A percentile compares a stretch with the other conserved stretches of the same genome.
Conservation (phyloP, 1,140 invertebrate species). For the Drosophila prosaltans region DNA sequence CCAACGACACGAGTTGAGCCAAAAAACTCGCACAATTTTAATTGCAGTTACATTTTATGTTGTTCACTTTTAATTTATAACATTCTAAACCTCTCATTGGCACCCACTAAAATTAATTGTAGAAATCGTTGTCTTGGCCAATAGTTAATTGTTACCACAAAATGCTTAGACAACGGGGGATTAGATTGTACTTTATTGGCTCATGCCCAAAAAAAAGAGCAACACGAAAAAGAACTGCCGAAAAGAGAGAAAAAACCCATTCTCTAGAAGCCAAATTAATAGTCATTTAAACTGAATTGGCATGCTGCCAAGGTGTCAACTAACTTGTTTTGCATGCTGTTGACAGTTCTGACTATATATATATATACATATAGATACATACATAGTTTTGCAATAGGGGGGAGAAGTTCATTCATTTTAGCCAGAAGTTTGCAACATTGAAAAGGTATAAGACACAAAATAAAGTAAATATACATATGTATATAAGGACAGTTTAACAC, state of each 20-base stretch:
- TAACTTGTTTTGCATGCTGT: constrained; percentile 62
- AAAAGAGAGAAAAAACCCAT: constrained; percentile 19
- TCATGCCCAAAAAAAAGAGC: constrained; percentile 48
- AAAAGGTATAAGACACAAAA: neutral
- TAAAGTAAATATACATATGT: no score
- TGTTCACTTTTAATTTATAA: constrained; percentile 34
- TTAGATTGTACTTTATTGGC: constrained; percentile 54
- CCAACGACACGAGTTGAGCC: neutral
- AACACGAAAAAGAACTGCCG: neutral
- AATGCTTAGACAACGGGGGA: constrained; percentile 29
- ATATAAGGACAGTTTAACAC: no score
- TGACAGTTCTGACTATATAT: constrained; percentile 10
- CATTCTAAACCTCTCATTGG: constrained; percentile 28
- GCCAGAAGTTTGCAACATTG: neutral
- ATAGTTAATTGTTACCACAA: constrained; percentile 61
- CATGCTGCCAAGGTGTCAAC: constrained; percentile 53
- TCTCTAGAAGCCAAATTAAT: constrained; percentile 63
- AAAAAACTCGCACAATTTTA: constrained; percentile 51
- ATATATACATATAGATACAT: neutral
- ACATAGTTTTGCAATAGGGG: neutral
- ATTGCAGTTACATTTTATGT: constrained; percentile 49
- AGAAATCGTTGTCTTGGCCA: constrained; percentile 34
- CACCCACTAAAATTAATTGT: constrained; percentile 40
- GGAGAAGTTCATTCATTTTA: neutral
- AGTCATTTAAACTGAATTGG: constrained; percentile 38